These are phyloP conservation scores for Hyles lineata DNA, from an alignment of 2,888 invertebrate genomes.

Conservation along the genomic window DNA sequence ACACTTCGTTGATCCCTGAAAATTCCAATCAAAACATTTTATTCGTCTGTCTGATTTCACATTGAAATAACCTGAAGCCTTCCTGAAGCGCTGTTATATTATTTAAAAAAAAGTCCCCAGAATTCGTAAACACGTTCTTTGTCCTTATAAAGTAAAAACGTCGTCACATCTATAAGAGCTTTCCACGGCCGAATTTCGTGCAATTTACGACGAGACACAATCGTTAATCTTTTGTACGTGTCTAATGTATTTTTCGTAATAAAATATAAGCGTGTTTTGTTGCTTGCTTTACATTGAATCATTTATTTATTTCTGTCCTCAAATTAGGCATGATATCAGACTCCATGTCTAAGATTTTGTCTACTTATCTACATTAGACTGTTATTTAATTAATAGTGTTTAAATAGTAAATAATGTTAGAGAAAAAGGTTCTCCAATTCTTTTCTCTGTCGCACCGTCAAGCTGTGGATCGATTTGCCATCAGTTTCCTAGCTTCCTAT, in stretches of 20 bases:
- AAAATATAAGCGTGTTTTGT: not conserved
- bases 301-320: not conserved
- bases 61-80: constrained; percentile 6
- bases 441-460: no score
- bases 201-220: not conserved
- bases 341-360: no score
- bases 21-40: not conserved
- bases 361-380: no score
- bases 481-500: no score
- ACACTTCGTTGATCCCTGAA: not conserved
- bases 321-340: not conserved
- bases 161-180: constrained; percentile 2
- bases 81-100: not conserved
- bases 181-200: not conserved
- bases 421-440: no score
- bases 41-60: not conserved
- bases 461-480: no score
- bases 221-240: constrained; percentile 17
- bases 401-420: no score
- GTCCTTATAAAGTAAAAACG: not conserved
- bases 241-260: not conserved
- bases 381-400: no score
- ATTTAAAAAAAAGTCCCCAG: not conserved
- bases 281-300: not conserved
- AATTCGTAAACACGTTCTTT: not conserved